These are phyloP conservation scores for Ceratosolen solmsi DNA, from an alignment of 1,140 invertebrate species.

Conservation along the genomic window DNA sequence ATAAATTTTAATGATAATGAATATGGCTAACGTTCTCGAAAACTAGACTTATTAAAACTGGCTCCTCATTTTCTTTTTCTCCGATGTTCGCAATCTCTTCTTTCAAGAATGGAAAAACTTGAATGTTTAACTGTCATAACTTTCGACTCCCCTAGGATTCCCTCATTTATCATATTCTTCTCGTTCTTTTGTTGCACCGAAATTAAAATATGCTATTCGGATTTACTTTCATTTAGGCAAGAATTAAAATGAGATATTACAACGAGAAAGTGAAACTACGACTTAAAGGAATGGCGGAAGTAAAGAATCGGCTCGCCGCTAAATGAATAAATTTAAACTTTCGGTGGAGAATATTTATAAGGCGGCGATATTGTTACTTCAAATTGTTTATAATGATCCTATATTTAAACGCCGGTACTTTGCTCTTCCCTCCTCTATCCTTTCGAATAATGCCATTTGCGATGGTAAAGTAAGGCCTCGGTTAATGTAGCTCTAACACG, in stretches of 20 bases:
- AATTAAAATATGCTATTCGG: slow-evolving; percentile 47
- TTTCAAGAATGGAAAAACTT: too few relatives aligned
- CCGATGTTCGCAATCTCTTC: neutral
- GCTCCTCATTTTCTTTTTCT: too few relatives aligned
- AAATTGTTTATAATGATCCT: too few relatives aligned
- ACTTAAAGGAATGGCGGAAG: neutral
- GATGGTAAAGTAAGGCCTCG: neutral
- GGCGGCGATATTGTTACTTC: neutral
- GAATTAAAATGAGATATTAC: slow-evolving; percentile 48
- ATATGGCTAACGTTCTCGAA: too few relatives aligned
- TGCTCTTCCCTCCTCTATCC: neutral
- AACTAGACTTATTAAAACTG: slow-evolving; percentile 26
- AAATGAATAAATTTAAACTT: neutral
- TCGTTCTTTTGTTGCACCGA: too few relatives aligned
- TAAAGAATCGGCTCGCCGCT: neutral
- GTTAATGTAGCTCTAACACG: neutral
- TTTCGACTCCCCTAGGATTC: neutral
- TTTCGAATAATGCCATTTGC: neutral
- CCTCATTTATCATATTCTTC: neutral
- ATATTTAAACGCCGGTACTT: neutral
- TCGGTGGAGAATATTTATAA: neutral
- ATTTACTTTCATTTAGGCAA: slow-evolving; percentile 28
- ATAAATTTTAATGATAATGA: slow-evolving; percentile 30
- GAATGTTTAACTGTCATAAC: slow-evolving; percentile 42
- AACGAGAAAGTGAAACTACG: too few relatives aligned